Evolutionary conservation across 1,140 invertebrate genomes (phyloP).

Genomic region (Bombus breviceps): DNA sequence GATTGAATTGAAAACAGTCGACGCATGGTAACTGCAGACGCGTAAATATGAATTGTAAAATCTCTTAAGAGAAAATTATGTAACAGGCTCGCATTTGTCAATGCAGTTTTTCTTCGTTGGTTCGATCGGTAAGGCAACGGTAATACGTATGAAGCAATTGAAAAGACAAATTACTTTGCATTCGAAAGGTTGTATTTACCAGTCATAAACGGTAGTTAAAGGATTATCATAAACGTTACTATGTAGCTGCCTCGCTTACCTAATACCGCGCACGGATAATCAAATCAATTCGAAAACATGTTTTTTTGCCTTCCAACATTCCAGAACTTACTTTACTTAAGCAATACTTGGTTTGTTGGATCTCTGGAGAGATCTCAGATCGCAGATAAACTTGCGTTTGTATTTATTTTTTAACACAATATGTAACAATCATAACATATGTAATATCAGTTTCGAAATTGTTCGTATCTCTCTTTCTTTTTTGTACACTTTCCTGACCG

Average conservation of each 20-base stretch:
- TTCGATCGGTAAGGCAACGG: not conserved
- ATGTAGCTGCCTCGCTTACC: not conserved
- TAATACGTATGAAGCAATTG: not conserved
- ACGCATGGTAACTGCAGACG: not conserved
- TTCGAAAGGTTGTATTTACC: not conserved
- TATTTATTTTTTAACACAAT: not conserved
- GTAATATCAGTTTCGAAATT: not conserved
- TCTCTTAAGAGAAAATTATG: slow-evolving; percentile 1
- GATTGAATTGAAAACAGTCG: not conserved
- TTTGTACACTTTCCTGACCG: not conserved
- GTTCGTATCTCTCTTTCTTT: not conserved
- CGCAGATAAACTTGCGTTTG: not conserved
- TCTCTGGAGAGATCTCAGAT: too few relatives aligned
- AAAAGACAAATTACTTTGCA: not conserved
- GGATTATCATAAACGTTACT: not conserved
- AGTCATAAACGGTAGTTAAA: not conserved
- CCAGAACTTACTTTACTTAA: too few relatives aligned
- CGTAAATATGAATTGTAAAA: too few relatives aligned
- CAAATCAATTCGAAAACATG: not conserved
- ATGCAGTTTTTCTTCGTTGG: not conserved
- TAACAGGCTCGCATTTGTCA: not conserved
- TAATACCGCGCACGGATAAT: not conserved
- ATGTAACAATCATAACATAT: not conserved
- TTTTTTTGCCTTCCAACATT: not conserved
- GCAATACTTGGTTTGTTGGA: not conserved